A percentile compares a stretch with the other conserved stretches of the same genome.
Evolutionary conservation across 2,888 invertebrate genomes (phyloP).

Genomic region (Phalangium opilio): DNA sequence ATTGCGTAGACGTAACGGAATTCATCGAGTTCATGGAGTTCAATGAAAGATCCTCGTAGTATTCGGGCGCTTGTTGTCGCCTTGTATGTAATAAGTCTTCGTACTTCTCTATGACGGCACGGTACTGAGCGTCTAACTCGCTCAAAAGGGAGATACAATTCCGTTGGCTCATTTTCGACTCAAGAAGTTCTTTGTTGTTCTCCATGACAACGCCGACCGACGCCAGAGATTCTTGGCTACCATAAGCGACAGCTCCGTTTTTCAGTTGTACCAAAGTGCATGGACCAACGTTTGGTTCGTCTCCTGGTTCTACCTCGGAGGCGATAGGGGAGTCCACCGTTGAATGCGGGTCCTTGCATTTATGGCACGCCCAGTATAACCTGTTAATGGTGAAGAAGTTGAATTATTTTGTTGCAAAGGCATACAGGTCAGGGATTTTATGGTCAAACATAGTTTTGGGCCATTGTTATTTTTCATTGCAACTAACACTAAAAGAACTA

Average conservation of each 20-base stretch:
- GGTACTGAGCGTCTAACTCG: slow-evolving; percentile 22
- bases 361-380: no score
- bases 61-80: slow-evolving; percentile 4
- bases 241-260: slow-evolving; percentile 10
- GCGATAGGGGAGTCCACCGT: neutral
- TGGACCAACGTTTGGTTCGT: neutral
- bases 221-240: slow-evolving; percentile 9
- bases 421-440: no score
- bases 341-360: no score
- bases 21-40: neutral
- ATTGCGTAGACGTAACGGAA: neutral
- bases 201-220: slow-evolving; percentile 4
- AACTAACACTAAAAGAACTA: no score
- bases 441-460: no score
- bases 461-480: no score
- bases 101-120: slow-evolving; percentile 23
- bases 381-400: no score
- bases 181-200: no score
- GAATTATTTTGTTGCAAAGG: no score
- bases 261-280: slow-evolving; percentile 7
- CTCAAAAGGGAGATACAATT: slow-evolving; percentile 10
- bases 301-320: neutral
- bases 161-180: neutral
- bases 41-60: neutral
- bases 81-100: slow-evolving; percentile 19